Base-by-base conservation (phyloP, 2,113 vertebrate species). In the Saguinus imperator region DNA sequence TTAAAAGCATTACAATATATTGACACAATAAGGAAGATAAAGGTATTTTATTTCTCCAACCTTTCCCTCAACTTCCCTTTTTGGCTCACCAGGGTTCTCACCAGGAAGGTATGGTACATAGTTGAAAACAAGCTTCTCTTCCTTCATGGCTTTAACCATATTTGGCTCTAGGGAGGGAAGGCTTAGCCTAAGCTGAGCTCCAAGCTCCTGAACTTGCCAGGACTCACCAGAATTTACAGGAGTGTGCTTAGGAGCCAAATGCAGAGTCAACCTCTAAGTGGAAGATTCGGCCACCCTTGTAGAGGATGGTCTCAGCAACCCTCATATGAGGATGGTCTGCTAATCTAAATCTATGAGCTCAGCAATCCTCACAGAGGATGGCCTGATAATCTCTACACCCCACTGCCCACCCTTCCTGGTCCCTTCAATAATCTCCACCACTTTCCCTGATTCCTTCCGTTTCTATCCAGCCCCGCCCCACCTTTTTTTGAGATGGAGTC, bases 81-180 rank as follows among this genome's bases (percentile, higher is more conserved):
- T 90, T 35, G 61, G 52, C 76, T 91, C 81, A 48, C 20, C 32
- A 35, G 72, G 4, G 20, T 55, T 86, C 64, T 93, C 5, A 80
- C 21, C 55, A 79, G 14, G 50, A 83, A 93, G 70, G 25, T 72
- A 32, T 29, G 12, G 76, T 17, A 5, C 11, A 3, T 80, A 35
- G 29, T 11, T 91, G 40, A 92, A 87, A 96, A 88, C 23, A 40
- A 85, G 58, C 43, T 87, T 94, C 79, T 57, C 91, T 85, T 94
- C 27, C 6, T 45, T 45, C 20, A 21, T 72, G 61, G 50, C 43
- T 92, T 81, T 50, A 20, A 88, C 43, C 50, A 23, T 8, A 13
- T 86, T 72, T 85, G 58, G n/a, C 77, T 96, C 52, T 45, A 52
- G 52, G 2, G 23, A 57, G 29, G 37, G 8, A 23, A 48, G 43